Evolutionary conservation across 2,797 vertebrate genomes (phyloP), one percentile per base, ranked within the genome.

Genomic region (Brachyrhaphis roseni): DNA sequence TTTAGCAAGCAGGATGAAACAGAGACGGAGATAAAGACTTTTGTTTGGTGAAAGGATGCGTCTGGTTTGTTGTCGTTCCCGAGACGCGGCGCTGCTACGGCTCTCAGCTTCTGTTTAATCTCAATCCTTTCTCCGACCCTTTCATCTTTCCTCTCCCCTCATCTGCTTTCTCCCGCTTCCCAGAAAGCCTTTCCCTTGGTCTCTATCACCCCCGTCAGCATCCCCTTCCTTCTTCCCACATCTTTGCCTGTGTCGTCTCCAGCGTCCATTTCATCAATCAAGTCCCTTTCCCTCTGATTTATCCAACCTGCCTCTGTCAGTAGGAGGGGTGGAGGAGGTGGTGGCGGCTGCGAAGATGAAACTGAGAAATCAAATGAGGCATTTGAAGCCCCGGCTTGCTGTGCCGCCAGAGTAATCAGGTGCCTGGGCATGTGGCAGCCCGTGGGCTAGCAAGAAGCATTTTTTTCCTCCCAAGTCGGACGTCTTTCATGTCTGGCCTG

Each of bases 401-500:
- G 88, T 82, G 86, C 89, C 15, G 3, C 73, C 0, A n/a, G 45
- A 77, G 74, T 80, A 88, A 92, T 90, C 87, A 77, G 82, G 81
- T 76, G 62, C 79, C 85, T 62, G 84, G 84, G 85, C 68, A 72
- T 84, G 70, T 79, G 82, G 80, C 85, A 80, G 85, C 73, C 86
- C 77, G 86, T 80, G 75, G 81, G 75, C 81, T 59, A 51, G 78
- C 78, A 57, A 59, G 75, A 77, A 15, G 78, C 81, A 77, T 71
- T 86, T 84, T 91, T 90, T 36, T n/a, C 6, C 7, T 1, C 47
- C 1, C 2, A 88, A 88, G 88, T 89, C 84, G 62, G n/a, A 8
- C 51, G 73, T 84, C 86, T 90, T 93, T 91, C 49, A 87, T 84
- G 85, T 89, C 76, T 62, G 82, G 86, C 80, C 88, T 90, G 88